phyloP scores from a whole-genome alignment of 23 tunicate species.

The Trididemnum miniatum region DNA sequence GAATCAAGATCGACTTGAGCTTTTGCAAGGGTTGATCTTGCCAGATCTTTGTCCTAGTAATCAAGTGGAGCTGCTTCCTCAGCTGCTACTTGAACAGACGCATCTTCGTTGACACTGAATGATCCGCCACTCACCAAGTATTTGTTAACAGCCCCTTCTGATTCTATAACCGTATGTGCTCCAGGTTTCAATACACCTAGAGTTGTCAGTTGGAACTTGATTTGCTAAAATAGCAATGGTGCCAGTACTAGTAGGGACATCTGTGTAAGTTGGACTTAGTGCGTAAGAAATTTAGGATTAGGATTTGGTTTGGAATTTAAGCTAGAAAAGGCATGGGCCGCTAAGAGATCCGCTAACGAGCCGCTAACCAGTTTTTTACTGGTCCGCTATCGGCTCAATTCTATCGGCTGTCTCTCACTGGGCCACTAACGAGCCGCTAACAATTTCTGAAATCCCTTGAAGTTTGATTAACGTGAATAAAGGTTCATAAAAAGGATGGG shows the following conservation, averaged over 20 bases:
- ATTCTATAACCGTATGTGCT: slow-evolving; percentile 73
- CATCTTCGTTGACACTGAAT: slow-evolving; percentile 90
- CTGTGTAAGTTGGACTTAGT: no score
- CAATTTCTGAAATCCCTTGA: no score
- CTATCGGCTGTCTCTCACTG: no score
- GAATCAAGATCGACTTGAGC: slow-evolving; percentile 69
- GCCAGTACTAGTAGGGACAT: slow-evolving; percentile 92
- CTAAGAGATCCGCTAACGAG: no score
- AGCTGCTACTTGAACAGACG: slow-evolving; percentile 86
- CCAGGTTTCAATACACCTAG: slow-evolving; percentile 95
- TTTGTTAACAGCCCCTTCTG: slow-evolving; percentile 69
- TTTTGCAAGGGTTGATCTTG: slow-evolving; percentile 51
- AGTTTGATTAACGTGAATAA: no score
- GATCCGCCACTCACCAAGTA: slow-evolving; percentile 96
- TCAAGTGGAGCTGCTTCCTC: slow-evolving; percentile 95
- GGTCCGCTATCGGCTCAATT: no score
- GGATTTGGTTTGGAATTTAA: no score
- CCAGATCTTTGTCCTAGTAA: slow-evolving; percentile 82
- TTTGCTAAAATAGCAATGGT: slow-evolving; percentile 90
- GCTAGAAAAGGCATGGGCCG: no score
- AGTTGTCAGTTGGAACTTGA: slow-evolving; percentile 99
- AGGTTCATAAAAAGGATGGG: no score
- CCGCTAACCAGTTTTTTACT: no score
- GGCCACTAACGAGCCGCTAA: no score
- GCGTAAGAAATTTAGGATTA: no score